Evolutionary conservation across 2,113 vertebrate genomes (phyloP).

Genomic region (Protomyctophum bolini): DNA sequence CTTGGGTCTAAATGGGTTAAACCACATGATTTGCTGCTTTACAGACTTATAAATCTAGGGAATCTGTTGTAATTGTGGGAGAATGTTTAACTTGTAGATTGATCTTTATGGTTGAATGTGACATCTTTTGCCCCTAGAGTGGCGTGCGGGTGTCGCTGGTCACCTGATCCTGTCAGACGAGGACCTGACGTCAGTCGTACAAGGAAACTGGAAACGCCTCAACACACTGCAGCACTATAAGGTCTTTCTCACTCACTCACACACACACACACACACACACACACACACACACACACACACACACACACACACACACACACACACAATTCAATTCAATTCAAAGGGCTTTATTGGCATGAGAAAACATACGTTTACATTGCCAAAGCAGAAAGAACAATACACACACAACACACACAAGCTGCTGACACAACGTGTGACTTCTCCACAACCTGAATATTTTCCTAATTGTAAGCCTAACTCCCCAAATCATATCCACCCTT

Average conservation of each 20-base stretch:
- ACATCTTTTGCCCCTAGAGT: constrained; percentile 77
- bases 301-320: background rate
- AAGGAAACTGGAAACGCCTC: constrained; percentile 93
- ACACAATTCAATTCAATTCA: no score
- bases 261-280: background rate
- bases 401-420: no score
- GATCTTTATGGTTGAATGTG: no score
- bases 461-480: background rate
- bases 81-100: no score
- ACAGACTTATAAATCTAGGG: no score
- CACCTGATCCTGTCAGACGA: constrained; percentile 97
- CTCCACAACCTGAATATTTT: background rate
- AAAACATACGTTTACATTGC: no score
- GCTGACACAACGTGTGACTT: background rate
- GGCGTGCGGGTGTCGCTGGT: constrained; percentile 93
- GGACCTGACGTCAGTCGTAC: constrained; percentile 93
- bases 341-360: no score
- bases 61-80: no score
- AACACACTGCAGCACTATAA: constrained; percentile 98
- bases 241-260: constrained; percentile 69
- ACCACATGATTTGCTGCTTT: no score
- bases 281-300: background rate
- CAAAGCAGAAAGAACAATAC: no score
- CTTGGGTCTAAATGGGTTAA: no score
- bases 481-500: no score